phyloP scores from a whole-genome alignment of 1,140 invertebrate genomes.

The Drosophila bifasciata region DNA sequence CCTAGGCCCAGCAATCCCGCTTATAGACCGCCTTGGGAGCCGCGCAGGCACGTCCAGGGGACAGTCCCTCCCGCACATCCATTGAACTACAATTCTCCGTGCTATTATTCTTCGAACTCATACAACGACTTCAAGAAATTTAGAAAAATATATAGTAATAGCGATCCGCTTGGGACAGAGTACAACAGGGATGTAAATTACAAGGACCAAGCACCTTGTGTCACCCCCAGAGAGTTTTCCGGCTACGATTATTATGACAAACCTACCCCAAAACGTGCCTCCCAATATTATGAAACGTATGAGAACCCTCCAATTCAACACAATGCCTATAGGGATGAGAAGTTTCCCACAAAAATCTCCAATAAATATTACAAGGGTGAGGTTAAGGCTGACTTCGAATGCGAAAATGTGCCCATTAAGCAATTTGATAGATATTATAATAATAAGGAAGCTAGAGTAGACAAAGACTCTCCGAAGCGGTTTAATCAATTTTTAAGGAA shows the following conservation, averaged over 20 bases:
- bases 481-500: background rate
- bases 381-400: no score
- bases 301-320: no score
- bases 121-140: background rate
- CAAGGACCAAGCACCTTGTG: background rate
- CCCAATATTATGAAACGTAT: no score
- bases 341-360: no score
- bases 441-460: no score
- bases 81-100: background rate
- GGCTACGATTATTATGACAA: background rate
- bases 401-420: no score
- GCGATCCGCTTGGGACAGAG: background rate
- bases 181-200: background rate
- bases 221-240: background rate
- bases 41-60: slow-evolving; percentile 9
- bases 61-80: slow-evolving; percentile 9
- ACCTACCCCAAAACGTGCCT: no score
- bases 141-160: background rate
- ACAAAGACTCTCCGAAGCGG: background rate
- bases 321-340: no score
- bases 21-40: no score
- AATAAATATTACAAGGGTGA: no score
- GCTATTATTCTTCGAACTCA: background rate
- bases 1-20: background rate
- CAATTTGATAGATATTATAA: no score